These are phyloP conservation scores for Proctacanthus coquilletti DNA, from an alignment of 1,140 invertebrate genomes.

Conservation along the genomic window DNA sequence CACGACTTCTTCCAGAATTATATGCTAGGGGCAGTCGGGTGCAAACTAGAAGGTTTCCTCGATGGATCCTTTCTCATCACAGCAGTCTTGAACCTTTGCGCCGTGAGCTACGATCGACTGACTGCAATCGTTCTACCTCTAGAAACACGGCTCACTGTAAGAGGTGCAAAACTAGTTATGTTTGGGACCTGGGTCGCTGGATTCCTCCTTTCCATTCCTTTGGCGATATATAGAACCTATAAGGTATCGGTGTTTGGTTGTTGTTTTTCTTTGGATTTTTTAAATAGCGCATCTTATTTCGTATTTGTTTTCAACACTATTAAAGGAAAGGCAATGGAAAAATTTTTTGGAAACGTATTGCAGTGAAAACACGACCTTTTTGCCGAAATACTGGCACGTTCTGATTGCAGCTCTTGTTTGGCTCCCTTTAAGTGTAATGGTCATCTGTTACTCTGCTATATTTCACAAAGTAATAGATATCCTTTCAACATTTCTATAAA, in stretches of 20 bases:
- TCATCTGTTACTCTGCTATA: slow-evolving; percentile 46
- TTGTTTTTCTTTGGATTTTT: slow-evolving; percentile 3
- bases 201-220: slow-evolving; percentile 40
- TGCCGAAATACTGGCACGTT: slow-evolving; percentile 57
- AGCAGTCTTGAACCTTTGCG: slow-evolving; percentile 59
- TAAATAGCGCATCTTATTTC: slow-evolving; percentile 4
- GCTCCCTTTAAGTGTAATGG: slow-evolving; percentile 51
- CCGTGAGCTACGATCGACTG: slow-evolving; percentile 67
- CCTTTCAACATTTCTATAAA: not conserved
- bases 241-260: too few relatives aligned
- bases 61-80: slow-evolving; percentile 49
- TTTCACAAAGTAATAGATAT: slow-evolving; percentile 38
- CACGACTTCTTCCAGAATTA: slow-evolving; percentile 60
- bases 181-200: slow-evolving; percentile 49
- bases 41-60: slow-evolving; percentile 49
- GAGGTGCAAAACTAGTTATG: slow-evolving; percentile 42
- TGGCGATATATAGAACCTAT: slow-evolving; percentile 46
- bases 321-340: slow-evolving; percentile 47
- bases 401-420: slow-evolving; percentile 51
- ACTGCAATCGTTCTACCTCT: slow-evolving; percentile 60
- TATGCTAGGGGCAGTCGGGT: slow-evolving; percentile 49
- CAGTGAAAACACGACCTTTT: slow-evolving; percentile 40
- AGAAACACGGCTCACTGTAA: slow-evolving; percentile 44
- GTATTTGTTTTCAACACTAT: slow-evolving; percentile 7
- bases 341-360: slow-evolving; percentile 54